Base-by-base conservation (phyloP, 2,113 vertebrate species). In the Colius striatus region DNA sequence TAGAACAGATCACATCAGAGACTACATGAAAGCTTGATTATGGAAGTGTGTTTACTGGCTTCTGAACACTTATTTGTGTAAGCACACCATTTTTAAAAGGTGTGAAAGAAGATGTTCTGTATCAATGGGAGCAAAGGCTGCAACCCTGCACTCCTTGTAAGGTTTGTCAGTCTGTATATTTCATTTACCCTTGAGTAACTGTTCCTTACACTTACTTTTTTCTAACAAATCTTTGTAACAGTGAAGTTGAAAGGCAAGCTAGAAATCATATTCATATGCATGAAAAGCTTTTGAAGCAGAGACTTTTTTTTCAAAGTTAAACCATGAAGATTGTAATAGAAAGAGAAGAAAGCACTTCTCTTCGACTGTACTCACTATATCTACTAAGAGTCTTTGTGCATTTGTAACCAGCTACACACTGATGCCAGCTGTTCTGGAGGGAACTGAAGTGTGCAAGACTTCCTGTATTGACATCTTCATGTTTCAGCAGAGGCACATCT, bases 281-380 rank as follows among this genome's bases (percentile, higher is more conserved):
- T 84, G 53, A 86, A 73, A 94, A 51, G 38, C 79, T 88, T 76
- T 93, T 94, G 83, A 92, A 96, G 62, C 55, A 53, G 84, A 47
- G 43, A 16, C 19, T 25, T 58, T 82, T 66, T 68, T 83, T 79
- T 57, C 30, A 1, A 63, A 51, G 34, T 60, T 95, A 70, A 91
- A 43, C 19, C 22, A 51, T 78, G 60, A 95, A 71, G 80, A 89
- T 38, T 19, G 18, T 41, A 76, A 54, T 20, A 74, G 57, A 38
- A 68, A 79, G 93, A 90, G 53, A 89, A 47, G 70, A 53, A 77
- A 78, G 26, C 32, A 54, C 54, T 89, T 94, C 92, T 79, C 26
- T 78, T 72, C 53, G 67, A 3, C 83, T 78, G 38, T 87, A 30
- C 16, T 36, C 18, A 11, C 15, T 27, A 90, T 84, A 45, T 84